Conservation (phyloP, 2,797 vertebrate genomes). For the Hemibagrus guttatus region DNA sequence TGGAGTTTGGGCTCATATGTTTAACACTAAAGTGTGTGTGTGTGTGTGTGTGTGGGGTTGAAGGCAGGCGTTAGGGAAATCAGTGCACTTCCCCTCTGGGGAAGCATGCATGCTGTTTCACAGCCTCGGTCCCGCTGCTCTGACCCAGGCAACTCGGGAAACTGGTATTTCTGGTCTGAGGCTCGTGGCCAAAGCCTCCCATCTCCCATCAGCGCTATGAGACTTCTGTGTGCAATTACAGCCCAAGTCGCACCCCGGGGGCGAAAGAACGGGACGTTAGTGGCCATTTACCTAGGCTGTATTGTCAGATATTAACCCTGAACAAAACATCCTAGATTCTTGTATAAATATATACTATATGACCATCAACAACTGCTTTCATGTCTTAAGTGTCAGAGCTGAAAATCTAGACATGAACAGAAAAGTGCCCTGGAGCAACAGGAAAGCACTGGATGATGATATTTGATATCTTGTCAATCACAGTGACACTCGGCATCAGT, state of each 20-base stretch:
- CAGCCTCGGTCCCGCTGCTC: constrained; percentile 42
- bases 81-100: constrained; percentile 45
- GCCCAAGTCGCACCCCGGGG: constrained; percentile 38
- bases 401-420: not conserved
- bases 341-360: not conserved
- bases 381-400: not conserved
- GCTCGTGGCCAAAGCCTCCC: constrained; percentile 54
- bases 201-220: constrained; percentile 55
- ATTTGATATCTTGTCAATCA: not conserved
- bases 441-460: not conserved
- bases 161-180: constrained; percentile 58
- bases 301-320: constrained; percentile 49
- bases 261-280: constrained; percentile 19
- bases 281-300: constrained; percentile 38
- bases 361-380: not conserved
- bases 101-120: constrained; percentile 49
- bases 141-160: constrained; percentile 46
- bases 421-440: not conserved
- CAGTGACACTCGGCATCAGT: not conserved
- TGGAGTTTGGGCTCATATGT: constrained; percentile 33
- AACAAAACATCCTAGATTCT: not conserved
- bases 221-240: constrained; percentile 59
- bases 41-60: not conserved
- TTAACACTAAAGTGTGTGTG: constrained; percentile 22
- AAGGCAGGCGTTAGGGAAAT: constrained; percentile 48